Evolutionary conservation across 2,113 vertebrate genomes (phyloP).

Genomic region (Brachyistius frenatus): DNA sequence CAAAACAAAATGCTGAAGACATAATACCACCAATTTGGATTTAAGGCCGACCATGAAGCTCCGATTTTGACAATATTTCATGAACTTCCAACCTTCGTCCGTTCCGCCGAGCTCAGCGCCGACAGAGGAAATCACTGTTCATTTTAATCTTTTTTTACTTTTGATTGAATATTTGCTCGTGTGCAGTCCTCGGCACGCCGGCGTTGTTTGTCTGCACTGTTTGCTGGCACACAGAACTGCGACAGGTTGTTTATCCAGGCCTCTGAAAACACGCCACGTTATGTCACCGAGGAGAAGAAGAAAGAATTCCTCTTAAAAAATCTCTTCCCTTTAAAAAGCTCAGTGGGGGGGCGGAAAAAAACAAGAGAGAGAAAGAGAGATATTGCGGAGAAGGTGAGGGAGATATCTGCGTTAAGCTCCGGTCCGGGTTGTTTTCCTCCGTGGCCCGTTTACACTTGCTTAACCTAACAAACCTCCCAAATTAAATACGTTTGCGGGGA

Average conservation of each 20-base stretch:
- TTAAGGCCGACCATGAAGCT: background rate
- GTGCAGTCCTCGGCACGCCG: background rate
- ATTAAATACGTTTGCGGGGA: slow-evolving; percentile 67
- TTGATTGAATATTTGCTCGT: background rate
- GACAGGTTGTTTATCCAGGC: slow-evolving; percentile 55
- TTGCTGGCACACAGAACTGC: slow-evolving; percentile 30
- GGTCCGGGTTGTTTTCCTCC: slow-evolving; percentile 65
- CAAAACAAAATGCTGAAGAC: too few species aligned
- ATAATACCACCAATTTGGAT: too few species aligned
- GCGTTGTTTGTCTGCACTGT: slow-evolving; percentile 48
- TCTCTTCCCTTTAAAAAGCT: slow-evolving; percentile 42
- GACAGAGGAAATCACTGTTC: slow-evolving; percentile 44
- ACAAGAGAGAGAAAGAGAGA: slow-evolving; percentile 5
- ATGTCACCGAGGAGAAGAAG: slow-evolving; percentile 52
- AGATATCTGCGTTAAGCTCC: slow-evolving; percentile 14
- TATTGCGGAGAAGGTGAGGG: background rate
- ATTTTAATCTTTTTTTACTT: background rate
- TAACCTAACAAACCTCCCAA: slow-evolving; percentile 73
- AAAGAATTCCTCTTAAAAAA: slow-evolving; percentile 56
- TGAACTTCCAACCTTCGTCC: background rate
- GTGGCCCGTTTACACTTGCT: slow-evolving; percentile 61
- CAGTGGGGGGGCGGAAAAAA: slow-evolving; percentile 2
- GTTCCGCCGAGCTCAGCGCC: background rate
- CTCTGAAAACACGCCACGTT: slow-evolving; percentile 49
- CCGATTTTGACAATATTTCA: background rate